Percentiles rank a stretch among this genome's conserved stretches.
Evolutionary conservation across 2,888 invertebrate genomes (phyloP).

Genomic region (Drosophila anceps): DNA sequence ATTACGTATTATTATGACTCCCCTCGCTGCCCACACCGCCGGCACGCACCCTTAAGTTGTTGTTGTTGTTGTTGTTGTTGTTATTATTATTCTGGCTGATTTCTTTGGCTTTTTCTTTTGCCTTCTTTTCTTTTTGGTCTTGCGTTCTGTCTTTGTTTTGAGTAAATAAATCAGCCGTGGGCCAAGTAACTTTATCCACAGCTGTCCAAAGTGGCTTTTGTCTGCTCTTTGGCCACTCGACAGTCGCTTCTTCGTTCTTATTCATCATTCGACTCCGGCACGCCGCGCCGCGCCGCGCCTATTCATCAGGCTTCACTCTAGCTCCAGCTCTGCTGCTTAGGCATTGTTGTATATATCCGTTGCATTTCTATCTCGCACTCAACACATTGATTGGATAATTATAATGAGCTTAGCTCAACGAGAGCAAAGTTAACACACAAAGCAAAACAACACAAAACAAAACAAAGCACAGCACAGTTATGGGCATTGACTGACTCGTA

Average conservation of each 20-base stretch:
- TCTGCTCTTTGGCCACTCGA: conserved; percentile 28
- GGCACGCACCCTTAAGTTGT: conserved; percentile 9
- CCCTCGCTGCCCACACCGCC: not conserved
- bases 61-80: conserved; percentile 40
- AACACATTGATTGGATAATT: conserved; percentile 70
- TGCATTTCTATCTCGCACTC: conserved; percentile 38
- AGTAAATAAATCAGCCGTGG: conserved; percentile 76
- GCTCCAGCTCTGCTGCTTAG: conserved; percentile 7
- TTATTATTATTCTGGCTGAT: conserved; percentile 45
- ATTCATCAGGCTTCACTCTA: conserved; percentile 5
- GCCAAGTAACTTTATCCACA: conserved; percentile 70
- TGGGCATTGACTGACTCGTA: not conserved
- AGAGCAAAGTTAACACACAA: conserved; percentile 34
- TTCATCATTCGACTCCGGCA: not conserved
- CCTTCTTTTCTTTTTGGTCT: conserved; percentile 14
- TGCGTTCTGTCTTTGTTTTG: conserved; percentile 51
- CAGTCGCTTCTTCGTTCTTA: conserved; percentile 3
- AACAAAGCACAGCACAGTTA: not conserved
- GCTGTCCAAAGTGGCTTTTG: conserved; percentile 50
- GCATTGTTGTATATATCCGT: conserved; percentile 39
- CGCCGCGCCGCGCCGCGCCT: no score
- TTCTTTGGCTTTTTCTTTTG: conserved; percentile 28
- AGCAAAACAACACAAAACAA: not conserved
- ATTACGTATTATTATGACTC: conserved; percentile 57
- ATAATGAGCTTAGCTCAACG: conserved; percentile 64